Percentiles rank a stretch among this genome's conserved stretches.
Conservation (phyloP, 2,888 invertebrate species). For the Agrilus mali region DNA sequence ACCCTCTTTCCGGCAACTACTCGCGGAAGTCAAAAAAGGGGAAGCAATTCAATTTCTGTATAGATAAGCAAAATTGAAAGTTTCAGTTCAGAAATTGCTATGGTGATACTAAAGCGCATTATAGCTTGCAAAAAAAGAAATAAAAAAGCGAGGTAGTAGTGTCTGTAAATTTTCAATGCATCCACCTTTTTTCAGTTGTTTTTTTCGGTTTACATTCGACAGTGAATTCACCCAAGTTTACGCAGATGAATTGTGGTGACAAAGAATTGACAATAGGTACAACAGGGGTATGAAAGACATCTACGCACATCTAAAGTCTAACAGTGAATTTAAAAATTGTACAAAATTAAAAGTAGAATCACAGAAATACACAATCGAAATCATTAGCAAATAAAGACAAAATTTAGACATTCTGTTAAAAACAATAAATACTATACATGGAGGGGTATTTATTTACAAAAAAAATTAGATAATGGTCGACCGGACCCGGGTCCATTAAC, state of each 20-base stretch:
- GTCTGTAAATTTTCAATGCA: too few relatives aligned
- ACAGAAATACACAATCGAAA: constrained; percentile 23
- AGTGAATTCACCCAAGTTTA: too few relatives aligned
- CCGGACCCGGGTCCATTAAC: not conserved
- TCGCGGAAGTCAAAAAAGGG: too few relatives aligned
- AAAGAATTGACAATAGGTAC: constrained; percentile 31
- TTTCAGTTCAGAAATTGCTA: too few relatives aligned
- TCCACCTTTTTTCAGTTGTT: too few relatives aligned
- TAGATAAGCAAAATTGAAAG: too few relatives aligned
- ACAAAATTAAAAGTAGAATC: constrained; percentile 26
- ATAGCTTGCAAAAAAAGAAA: too few relatives aligned
- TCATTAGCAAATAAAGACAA: constrained; percentile 9
- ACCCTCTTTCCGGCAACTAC: too few relatives aligned
- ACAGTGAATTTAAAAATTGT: constrained; percentile 23
- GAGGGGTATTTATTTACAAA: constrained; percentile 28
- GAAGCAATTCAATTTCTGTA: too few relatives aligned
- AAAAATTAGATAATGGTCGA: constrained; percentile 12
- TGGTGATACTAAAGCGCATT: too few relatives aligned
- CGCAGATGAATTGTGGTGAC: constrained; percentile 13
- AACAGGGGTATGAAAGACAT: constrained; percentile 16
- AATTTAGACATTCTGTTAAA: constrained; percentile 22
- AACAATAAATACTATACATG: constrained; percentile 34
- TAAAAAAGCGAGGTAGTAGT: too few relatives aligned
- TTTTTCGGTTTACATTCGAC: too few relatives aligned
- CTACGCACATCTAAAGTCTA: constrained; percentile 17